Conservation (phyloP, 2,113 vertebrate species). For the Pithys albifrons region DNA sequence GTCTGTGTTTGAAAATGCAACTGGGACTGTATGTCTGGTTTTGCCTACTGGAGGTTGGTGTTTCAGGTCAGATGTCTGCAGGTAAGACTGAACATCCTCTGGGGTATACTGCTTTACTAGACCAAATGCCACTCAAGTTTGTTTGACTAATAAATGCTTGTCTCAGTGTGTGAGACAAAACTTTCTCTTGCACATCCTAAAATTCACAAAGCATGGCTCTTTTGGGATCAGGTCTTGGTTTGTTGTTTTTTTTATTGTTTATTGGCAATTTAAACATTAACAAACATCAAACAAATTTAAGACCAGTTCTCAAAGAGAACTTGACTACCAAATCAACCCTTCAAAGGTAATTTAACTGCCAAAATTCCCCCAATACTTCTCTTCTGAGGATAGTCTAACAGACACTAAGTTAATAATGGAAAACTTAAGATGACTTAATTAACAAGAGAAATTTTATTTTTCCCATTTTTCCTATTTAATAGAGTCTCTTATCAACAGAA, state of each 20-base stretch:
- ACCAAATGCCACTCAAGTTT: background rate
- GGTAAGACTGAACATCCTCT: background rate
- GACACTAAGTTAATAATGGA: background rate
- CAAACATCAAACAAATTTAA: background rate
- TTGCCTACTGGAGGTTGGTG: background rate
- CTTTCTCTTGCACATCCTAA: background rate
- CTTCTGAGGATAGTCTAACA: background rate
- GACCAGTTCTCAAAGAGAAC: background rate
- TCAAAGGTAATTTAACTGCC: background rate
- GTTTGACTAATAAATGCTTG: background rate
- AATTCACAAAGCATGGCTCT: background rate
- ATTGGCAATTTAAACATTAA: background rate
- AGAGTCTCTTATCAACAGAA: background rate
- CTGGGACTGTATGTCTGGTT: background rate
- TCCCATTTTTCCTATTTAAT: background rate
- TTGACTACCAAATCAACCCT: background rate
- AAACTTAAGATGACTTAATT: background rate
- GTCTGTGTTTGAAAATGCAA: background rate
- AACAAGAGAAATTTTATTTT: background rate
- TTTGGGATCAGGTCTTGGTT: background rate
- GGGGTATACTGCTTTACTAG: background rate
- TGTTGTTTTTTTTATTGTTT: background rate
- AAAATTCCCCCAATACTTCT: background rate
- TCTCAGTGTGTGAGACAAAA: background rate
- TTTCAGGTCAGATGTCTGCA: background rate